These are phyloP conservation scores for Muraenolepis orangiensis DNA, from an alignment of 2,797 vertebrate genomes.

Conservation along the genomic window DNA sequence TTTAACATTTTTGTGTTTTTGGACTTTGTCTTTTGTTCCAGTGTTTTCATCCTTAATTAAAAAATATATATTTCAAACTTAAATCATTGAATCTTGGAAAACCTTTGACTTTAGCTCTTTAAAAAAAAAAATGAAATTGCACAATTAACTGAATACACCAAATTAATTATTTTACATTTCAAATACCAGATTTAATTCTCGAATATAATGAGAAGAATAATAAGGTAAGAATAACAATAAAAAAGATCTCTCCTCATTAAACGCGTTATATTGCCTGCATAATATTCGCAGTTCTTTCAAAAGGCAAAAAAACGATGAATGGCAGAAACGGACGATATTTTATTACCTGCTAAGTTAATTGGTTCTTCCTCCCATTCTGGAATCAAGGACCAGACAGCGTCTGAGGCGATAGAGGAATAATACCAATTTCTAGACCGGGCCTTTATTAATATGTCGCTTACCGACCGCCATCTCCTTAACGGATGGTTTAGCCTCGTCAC, in stretches of 20 bases:
- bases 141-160: not conserved
- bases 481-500: not conserved
- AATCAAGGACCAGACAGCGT: not conserved
- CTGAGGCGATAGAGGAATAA: not conserved
- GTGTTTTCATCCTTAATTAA: not conserved
- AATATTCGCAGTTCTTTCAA: not conserved
- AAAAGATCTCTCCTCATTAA: not conserved
- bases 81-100: not conserved
- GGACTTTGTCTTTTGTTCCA: not conserved
- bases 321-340: not conserved
- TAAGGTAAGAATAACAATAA: not conserved
- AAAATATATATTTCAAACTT: not conserved
- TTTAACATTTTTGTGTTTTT: not conserved
- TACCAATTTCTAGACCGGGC: not conserved
- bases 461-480: not conserved
- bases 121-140: no score
- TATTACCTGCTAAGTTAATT: slow-evolving; percentile 1
- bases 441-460: not conserved
- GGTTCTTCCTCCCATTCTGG: not conserved
- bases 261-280: not conserved
- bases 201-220: not conserved
- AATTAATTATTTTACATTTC: not conserved
- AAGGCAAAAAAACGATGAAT: not conserved
- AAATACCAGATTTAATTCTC: not conserved
- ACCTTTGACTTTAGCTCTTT: not conserved